Base-by-base conservation (phyloP, 2,888 invertebrate genomes). In the Eueremaeus valkanovi region DNA sequence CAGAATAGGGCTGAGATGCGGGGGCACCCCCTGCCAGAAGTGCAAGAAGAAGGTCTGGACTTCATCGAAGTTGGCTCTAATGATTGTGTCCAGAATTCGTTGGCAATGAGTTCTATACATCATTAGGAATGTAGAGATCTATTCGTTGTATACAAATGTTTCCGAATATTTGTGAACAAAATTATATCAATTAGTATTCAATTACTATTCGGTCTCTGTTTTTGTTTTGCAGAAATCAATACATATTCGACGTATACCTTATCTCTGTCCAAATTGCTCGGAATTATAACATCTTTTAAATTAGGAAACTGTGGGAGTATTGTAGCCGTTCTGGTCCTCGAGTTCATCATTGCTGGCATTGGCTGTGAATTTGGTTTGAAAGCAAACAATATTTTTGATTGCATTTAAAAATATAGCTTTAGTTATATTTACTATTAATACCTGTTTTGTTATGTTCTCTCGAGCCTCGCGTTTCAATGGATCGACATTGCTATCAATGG, bases 91-190 rank as follows among this genome's bases (percentile, higher is more conserved):
- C 63, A 85, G 80, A 24, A 85, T 83, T 49, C 85, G 79, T 78
- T 85, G 85, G 76, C 85, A 85, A 78, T 85, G 85, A 0, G 85
- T 84, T 55, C 84, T 80, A 79, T 85, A 85, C 85, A 85, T 85
- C 82, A 85, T 83, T 63, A 85, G 79, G 78, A 85, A 85, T 3
- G 85, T 85, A 18, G 82, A 78, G 24, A 85, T 83, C 83, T 84
- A 80, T 18, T 45, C 45, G 13, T 45, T 11, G 18, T n/a, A n/a
- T n/a, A n/a, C n/a, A n/a, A n/a, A n/a, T n/a, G n/a, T n/a, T n/a
- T n/a, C n/a, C n/a, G n/a, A n/a, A n/a, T n/a, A n/a, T n/a, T n/a
- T n/a, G n/a, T n/a, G n/a, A n/a, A n/a, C n/a, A n/a, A n/a, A n/a
- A n/a, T n/a, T n/a, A n/a, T n/a, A n/a, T n/a, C n/a, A n/a, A n/a